phyloP scores from a whole-genome alignment of 2,888 invertebrate genomes.

The Antitype chi region DNA sequence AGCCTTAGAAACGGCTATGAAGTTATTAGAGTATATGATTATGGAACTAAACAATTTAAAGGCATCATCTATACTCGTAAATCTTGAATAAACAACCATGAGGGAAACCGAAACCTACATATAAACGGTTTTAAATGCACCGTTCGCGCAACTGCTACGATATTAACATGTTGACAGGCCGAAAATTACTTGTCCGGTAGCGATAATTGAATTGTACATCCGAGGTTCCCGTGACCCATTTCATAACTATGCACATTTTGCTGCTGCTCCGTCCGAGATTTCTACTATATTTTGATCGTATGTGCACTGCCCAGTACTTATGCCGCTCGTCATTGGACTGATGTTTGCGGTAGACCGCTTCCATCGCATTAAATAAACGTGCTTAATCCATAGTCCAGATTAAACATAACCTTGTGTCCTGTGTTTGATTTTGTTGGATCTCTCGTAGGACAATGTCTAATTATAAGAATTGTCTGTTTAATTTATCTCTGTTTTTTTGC shows the following conservation, averaged over 20 bases:
- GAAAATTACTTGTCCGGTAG: background rate
- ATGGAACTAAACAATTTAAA: background rate
- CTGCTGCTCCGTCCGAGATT: background rate
- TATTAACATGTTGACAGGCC: background rate
- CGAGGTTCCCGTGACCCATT: background rate
- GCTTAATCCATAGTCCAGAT: too few species aligned
- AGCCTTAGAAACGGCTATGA: slow-evolving; percentile 9
- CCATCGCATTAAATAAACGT: slow-evolving; percentile 4
- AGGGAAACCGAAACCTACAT: background rate
- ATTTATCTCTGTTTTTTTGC: background rate
- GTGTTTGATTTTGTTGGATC: too few species aligned
- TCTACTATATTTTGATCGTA: background rate
- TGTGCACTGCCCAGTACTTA: background rate
- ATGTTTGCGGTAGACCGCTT: background rate
- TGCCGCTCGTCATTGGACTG: background rate
- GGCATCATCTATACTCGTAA: background rate
- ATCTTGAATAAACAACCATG: background rate
- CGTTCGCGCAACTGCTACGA: background rate
- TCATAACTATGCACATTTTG: background rate
- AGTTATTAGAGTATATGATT: too few species aligned
- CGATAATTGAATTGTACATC: background rate
- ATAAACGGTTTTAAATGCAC: background rate
- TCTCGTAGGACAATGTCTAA: too few species aligned
- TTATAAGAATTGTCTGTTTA: too few species aligned
- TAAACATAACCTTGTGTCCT: too few species aligned